phyloP scores from a whole-genome alignment of 2,797 vertebrate genomes.

The Tolypeutes matacus region DNA sequence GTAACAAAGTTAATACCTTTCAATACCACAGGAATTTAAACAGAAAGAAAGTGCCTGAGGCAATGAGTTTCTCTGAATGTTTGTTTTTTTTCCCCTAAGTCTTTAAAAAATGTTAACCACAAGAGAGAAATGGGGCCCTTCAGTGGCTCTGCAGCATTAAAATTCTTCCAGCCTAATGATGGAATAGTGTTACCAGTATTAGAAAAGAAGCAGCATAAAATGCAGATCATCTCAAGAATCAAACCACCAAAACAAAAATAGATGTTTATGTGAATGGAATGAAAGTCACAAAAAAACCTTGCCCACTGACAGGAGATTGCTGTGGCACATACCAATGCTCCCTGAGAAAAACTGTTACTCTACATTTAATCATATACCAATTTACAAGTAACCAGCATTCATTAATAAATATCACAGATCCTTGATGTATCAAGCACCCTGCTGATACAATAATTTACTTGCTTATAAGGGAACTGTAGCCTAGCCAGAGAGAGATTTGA shows the following conservation, averaged over 20 bases:
- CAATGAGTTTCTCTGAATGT: conserved; percentile 49
- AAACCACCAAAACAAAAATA: neutral
- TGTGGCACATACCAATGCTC: neutral
- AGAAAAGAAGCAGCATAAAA: conserved; percentile 45
- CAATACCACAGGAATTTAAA: conserved; percentile 60
- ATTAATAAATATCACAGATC: neutral
- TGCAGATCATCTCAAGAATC: neutral
- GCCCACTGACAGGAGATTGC: neutral
- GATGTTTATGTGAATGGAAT: conserved; percentile 40
- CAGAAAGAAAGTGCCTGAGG: conserved; percentile 53
- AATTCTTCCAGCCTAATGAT: neutral
- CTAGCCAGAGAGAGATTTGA: neutral
- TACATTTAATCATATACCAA: conserved; percentile 39
- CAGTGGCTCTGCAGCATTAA: conserved; percentile 50
- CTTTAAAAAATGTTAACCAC: conserved; percentile 62
- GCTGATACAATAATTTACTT: neutral
- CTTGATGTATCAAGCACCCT: neutral
- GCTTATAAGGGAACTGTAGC: neutral
- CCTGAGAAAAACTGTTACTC: conserved; percentile 3
- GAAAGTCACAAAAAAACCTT: conserved; percentile 1
- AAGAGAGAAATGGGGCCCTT: conserved; percentile 66
- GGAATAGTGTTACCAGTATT: neutral
- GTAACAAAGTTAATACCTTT: conserved; percentile 56
- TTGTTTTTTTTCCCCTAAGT: neutral
- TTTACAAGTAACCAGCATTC: neutral